Evolutionary conservation across 2,888 invertebrate genomes (phyloP).

Genomic region (Chymomyza caudatula): DNA sequence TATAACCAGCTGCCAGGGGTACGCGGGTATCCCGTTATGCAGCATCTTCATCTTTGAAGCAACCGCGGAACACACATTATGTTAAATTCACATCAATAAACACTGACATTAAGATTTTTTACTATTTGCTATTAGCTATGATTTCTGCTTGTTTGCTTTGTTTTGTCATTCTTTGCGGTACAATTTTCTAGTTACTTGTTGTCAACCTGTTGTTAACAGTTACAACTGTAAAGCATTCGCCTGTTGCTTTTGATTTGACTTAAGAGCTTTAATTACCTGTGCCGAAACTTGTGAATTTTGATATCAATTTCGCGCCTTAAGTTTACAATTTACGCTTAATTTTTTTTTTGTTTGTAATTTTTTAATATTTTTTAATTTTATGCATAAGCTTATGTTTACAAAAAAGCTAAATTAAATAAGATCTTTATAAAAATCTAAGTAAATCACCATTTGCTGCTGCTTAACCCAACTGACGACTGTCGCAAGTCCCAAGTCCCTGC

Average conservation of each 20-base stretch:
- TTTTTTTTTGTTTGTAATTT: background rate
- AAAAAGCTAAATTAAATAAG: constrained; percentile 49
- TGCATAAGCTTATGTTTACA: constrained; percentile 43
- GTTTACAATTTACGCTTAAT: constrained; percentile 41
- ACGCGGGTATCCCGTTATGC: too few species aligned
- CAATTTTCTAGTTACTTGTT: constrained; percentile 34
- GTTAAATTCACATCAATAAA: constrained; percentile 56
- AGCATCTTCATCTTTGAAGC: background rate
- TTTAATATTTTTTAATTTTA: constrained; percentile 10
- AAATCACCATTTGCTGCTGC: constrained; percentile 63
- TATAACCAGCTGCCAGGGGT: too few species aligned
- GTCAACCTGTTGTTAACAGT: constrained; percentile 12
- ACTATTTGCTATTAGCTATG: constrained; percentile 61
- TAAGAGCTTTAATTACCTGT: constrained; percentile 49
- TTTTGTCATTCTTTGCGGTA: constrained; percentile 15
- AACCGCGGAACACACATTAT: constrained; percentile 9
- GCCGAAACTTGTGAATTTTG: constrained; percentile 66
- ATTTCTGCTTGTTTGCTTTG: constrained; percentile 29
- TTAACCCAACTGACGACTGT: background rate
- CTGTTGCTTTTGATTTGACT: constrained; percentile 39
- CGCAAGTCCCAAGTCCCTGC: background rate
- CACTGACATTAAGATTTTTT: constrained; percentile 62
- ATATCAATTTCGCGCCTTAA: constrained; percentile 63
- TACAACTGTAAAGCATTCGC: background rate
- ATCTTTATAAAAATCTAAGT: constrained; percentile 54